These are phyloP conservation scores for Cryptus viduatorius DNA, from an alignment of 2,888 invertebrate species.

Conservation along the genomic window DNA sequence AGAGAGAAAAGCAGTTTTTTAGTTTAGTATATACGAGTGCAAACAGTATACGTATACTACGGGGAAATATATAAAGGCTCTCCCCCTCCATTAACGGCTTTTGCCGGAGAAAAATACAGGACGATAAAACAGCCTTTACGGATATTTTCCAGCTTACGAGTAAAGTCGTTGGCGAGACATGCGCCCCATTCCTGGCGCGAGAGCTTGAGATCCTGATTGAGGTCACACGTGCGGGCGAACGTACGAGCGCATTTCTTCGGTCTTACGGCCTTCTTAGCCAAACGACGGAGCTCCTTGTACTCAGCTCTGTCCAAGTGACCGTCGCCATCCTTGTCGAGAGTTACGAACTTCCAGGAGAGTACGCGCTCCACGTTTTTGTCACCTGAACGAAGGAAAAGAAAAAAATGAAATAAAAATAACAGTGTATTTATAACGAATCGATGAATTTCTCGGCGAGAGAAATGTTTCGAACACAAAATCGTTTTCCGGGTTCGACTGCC, in stretches of 20 bases:
- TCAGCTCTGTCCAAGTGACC: slow-evolving; percentile 92
- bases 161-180: slow-evolving; percentile 93
- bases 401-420: background rate
- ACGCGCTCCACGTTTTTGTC: slow-evolving; percentile 86
- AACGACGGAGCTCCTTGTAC: slow-evolving; percentile 92
- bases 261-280: slow-evolving; percentile 95
- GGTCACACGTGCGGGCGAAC: slow-evolving; percentile 95
- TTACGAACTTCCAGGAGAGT: slow-evolving; percentile 95
- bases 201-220: slow-evolving; percentile 92
- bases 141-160: slow-evolving; percentile 89
- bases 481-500: background rate
- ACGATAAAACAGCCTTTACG: slow-evolving; percentile 2
- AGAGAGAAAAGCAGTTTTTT: slow-evolving; percentile 14
- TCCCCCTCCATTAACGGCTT: background rate
- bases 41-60: slow-evolving; percentile 2
- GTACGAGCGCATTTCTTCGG: slow-evolving; percentile 95
- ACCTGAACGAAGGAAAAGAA: slow-evolving; percentile 69
- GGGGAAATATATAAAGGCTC: background rate
- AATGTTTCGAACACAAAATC: background rate
- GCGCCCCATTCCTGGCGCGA: slow-evolving; percentile 93
- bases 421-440: background rate
- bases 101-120: slow-evolving; percentile 1
- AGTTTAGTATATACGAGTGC: slow-evolving; percentile 14
- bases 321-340: slow-evolving; percentile 93
- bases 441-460: background rate